These are phyloP conservation scores for Trichoplusia ni DNA, from an alignment of 1,140 invertebrate species.

Conservation along the genomic window DNA sequence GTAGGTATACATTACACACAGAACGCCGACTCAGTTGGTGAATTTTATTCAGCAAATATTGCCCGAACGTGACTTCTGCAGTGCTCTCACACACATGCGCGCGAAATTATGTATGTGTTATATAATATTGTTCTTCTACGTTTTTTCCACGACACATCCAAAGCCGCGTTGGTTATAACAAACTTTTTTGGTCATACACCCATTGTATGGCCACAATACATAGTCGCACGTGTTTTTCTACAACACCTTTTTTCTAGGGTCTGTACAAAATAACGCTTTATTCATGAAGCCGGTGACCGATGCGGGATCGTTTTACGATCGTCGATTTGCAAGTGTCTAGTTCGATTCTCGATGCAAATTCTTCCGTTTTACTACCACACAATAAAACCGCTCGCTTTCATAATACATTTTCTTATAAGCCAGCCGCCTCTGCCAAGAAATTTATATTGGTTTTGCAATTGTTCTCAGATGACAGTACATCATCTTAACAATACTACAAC, in stretches of 20 bases:
- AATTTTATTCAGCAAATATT: conserved; percentile 74
- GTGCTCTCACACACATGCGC: conserved; percentile 25
- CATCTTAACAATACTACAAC: not conserved
- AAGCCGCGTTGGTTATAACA: conserved; percentile 2
- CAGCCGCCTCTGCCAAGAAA: conserved; percentile 36
- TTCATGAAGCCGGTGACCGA: conserved; percentile 57
- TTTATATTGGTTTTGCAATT: conserved; percentile 41
- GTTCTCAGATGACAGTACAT: conserved; percentile 42
- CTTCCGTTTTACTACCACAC: conserved; percentile 51
- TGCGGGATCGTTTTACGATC: conserved; percentile 57
- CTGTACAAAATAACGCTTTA: conserved; percentile 41
- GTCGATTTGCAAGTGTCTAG: conserved; percentile 53
- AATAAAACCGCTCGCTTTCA: conserved; percentile 53
- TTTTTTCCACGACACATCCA: conserved; percentile 13
- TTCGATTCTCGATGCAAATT: conserved; percentile 62
- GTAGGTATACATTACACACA: conserved; percentile 35
- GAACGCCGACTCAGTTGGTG: conserved; percentile 55
- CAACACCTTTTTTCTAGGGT: conserved; percentile 3
- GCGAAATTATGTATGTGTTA: conserved; percentile 4
- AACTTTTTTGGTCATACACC: not conserved
- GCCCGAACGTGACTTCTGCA: conserved; percentile 66
- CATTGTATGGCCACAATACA: conserved; percentile 25
- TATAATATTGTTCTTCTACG: conserved; percentile 1
- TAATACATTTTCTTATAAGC: conserved; percentile 48
- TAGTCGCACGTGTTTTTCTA: conserved; percentile 2